These are phyloP conservation scores for Troilus luridus DNA, from an alignment of 2,888 invertebrate species.

Conservation along the genomic window DNA sequence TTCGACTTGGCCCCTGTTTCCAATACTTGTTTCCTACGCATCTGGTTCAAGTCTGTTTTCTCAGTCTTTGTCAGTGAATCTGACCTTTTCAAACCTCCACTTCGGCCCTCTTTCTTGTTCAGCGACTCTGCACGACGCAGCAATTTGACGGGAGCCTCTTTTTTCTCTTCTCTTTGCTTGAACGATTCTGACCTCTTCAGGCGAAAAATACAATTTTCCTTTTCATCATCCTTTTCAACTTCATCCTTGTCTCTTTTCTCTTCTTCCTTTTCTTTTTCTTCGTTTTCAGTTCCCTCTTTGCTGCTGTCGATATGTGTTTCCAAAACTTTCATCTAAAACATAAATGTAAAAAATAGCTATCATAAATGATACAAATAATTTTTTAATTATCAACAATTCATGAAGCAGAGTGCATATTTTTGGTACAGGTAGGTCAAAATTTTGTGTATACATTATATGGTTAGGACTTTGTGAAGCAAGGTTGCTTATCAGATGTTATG, in stretches of 20 bases:
- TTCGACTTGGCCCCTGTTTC: conserved; percentile 73
- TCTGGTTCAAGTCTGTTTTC: conserved; percentile 85
- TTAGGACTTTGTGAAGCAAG: too few relatives aligned
- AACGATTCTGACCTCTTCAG: conserved; percentile 66
- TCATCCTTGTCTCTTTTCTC: conserved; percentile 61
- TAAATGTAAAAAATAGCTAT: conserved; percentile 5
- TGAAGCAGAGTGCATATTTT: not conserved
- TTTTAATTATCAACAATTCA: conserved; percentile 64
- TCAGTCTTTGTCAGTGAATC: conserved; percentile 80
- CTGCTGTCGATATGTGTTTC: conserved; percentile 56
- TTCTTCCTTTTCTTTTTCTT: conserved; percentile 60
- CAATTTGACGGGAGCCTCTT: conserved; percentile 70
- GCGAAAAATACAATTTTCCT: conserved; percentile 61
- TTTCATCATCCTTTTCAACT: conserved; percentile 63
- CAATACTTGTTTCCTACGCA: conserved; percentile 75
- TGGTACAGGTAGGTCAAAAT: not conserved
- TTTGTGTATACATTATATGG: not conserved
- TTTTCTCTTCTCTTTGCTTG: conserved; percentile 67
- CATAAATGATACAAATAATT: conserved; percentile 37
- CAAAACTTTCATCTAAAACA: conserved; percentile 57
- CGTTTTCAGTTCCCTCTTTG: conserved; percentile 62
- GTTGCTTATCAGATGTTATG: too few relatives aligned
- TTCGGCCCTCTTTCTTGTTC: conserved; percentile 71
- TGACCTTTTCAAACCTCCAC: conserved; percentile 71
- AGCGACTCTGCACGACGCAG: conserved; percentile 77